Evolutionary conservation across 2,797 vertebrate species (phyloP).

Genomic region (Chiloscyllium punctatum): DNA sequence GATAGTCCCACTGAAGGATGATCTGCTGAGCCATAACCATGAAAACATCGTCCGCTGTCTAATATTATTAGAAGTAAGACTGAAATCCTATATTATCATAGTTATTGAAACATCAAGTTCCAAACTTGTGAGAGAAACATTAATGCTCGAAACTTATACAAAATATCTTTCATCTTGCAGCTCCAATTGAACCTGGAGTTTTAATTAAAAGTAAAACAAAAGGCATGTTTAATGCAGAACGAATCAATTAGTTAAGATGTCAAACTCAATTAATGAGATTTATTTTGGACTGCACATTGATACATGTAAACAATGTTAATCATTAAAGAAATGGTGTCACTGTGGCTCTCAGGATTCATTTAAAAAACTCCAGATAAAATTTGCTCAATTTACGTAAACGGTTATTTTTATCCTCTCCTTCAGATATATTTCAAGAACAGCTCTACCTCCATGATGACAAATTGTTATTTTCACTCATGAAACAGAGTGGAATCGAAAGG

Average conservation of each 20-base stretch:
- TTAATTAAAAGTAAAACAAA: not conserved
- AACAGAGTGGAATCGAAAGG: not conserved
- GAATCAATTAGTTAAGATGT: constrained; percentile 29
- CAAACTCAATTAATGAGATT: constrained; percentile 32
- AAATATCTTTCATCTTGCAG: not conserved
- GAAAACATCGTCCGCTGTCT: not conserved
- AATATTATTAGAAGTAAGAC: not conserved
- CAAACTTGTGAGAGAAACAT: not conserved
- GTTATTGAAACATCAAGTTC: not conserved
- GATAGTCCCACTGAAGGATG: not conserved
- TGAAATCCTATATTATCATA: not conserved
- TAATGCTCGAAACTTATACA: not conserved
- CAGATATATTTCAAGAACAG: not conserved
- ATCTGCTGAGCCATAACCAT: not conserved
- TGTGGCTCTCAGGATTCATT: constrained; percentile 4
- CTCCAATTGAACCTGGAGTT: not conserved
- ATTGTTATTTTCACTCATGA: not conserved
- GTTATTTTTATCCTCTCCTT: not conserved
- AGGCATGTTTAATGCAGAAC: constrained; percentile 17
- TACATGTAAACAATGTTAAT: not conserved
- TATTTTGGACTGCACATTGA: not conserved
- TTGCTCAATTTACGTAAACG: not conserved
- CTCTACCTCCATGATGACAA: no score
- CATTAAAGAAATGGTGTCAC: not conserved
- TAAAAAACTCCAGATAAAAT: not conserved